phyloP scores from a whole-genome alignment of 2,797 vertebrate species.

The Mico argentatus region DNA sequence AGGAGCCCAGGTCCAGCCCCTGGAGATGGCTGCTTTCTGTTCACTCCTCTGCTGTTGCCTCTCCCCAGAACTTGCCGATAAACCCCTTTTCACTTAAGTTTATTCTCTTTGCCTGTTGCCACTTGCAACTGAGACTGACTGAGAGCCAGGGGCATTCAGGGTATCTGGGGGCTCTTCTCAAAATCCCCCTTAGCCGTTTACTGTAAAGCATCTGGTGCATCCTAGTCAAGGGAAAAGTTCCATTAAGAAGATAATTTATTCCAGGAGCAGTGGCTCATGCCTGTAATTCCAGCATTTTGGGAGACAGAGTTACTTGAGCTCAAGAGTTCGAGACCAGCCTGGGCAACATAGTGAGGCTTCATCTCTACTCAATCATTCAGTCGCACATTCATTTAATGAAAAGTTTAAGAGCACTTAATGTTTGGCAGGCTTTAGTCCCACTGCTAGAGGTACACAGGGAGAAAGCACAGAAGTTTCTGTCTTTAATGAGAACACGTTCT shows the following conservation, averaged over 20 bases:
- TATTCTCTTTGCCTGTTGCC: neutral
- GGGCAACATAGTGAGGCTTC: neutral
- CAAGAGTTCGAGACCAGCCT: neutral
- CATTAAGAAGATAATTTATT: neutral
- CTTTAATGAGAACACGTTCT: neutral
- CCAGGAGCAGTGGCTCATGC: neutral
- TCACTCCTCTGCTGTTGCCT: neutral
- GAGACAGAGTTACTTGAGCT: neutral
- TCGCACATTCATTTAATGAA: neutral
- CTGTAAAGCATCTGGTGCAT: too few relatives aligned
- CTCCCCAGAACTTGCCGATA: neutral
- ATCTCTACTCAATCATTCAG: neutral
- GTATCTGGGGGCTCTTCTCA: neutral
- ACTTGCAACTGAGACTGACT: neutral
- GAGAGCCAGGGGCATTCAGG: rapidly evolving
- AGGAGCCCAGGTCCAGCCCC: neutral
- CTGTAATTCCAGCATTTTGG: neutral
- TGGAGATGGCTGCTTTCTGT: neutral
- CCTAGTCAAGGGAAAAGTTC: neutral
- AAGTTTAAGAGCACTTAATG: neutral
- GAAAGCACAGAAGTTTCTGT: too few relatives aligned
- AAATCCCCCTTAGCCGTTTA: neutral
- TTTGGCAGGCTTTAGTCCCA: neutral
- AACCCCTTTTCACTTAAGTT: rapidly evolving
- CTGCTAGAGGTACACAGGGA: neutral